phyloP scores from a whole-genome alignment of 2,797 vertebrate genomes.

The Aphelocoma californica region DNA sequence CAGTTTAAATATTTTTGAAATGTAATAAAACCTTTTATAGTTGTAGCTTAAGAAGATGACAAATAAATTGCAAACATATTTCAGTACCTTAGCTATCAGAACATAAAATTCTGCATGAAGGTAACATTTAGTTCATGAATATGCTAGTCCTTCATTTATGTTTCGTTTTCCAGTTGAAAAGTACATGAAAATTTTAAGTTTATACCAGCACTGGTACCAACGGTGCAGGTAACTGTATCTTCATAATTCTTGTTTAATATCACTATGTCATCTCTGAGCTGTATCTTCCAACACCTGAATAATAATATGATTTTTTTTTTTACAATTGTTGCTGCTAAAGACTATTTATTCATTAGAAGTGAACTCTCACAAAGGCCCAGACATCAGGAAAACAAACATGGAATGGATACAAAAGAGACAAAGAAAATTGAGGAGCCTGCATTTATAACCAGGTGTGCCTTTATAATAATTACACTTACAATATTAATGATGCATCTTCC shows the following conservation, averaged over 20 bases:
- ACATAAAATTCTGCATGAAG: not conserved
- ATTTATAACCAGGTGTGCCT: not conserved
- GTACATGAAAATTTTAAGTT: not conserved
- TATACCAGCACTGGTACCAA: not conserved
- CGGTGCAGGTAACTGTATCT: not conserved
- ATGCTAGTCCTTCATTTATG: not conserved
- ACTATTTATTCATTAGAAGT: not conserved
- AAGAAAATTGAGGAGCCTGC: not conserved
- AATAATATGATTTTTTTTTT: not conserved
- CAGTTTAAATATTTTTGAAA: conserved; percentile 38
- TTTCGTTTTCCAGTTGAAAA: not conserved
- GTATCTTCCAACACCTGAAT: not conserved
- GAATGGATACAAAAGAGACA: not conserved
- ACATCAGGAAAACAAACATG: not conserved
- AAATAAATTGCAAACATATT: conserved; percentile 17
- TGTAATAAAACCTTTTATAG: not conserved
- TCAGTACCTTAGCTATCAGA: not conserved
- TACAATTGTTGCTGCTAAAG: not conserved
- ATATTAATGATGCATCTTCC: not conserved
- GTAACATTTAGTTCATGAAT: not conserved
- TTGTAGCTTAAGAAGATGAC: not conserved
- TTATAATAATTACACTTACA: not conserved
- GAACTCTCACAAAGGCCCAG: not conserved
- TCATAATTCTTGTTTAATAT: not conserved
- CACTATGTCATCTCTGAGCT: not conserved